Percentiles rank a stretch among this genome's conserved stretches.
Conservation (phyloP, 2,888 invertebrate species). For the Alloscopus bannaensis region DNA sequence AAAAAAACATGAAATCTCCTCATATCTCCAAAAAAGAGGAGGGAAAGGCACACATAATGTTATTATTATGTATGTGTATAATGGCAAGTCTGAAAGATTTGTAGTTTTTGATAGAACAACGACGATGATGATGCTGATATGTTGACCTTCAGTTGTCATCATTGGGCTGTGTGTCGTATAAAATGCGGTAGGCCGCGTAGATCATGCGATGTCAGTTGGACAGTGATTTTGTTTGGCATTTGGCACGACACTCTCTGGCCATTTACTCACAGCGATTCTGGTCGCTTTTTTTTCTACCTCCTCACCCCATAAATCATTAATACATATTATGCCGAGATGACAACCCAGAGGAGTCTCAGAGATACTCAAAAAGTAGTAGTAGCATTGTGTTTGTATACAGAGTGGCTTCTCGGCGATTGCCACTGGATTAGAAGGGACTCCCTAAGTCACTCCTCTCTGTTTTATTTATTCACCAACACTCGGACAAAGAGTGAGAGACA, state of each 20-base stretch:
- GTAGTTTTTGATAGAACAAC: constrained; percentile 25
- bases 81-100: constrained; percentile 18
- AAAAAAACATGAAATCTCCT: constrained; percentile 10
- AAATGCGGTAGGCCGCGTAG: constrained; percentile 58
- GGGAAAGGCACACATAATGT: constrained; percentile 3
- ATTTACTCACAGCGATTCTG: too few species aligned
- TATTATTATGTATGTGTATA: not conserved
- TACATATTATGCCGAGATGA: too few species aligned
- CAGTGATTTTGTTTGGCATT: constrained; percentile 53
- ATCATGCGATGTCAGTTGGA: constrained; percentile 41
- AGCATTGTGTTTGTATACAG: too few species aligned
- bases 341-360: too few species aligned
- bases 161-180: constrained; percentile 26
- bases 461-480: too few species aligned
- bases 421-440: too few species aligned
- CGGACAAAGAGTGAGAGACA: too few species aligned
- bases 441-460: too few species aligned
- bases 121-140: constrained; percentile 28
- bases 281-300: not conserved
- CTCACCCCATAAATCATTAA: constrained; percentile 19
- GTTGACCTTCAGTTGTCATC: constrained; percentile 58
- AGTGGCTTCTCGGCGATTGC: too few species aligned
- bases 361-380: too few species aligned
- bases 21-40: constrained; percentile 20
- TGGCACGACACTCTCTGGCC: constrained; percentile 41